phyloP scores from a whole-genome alignment of 2,888 invertebrate species.

The Oligia fasciuncula region DNA sequence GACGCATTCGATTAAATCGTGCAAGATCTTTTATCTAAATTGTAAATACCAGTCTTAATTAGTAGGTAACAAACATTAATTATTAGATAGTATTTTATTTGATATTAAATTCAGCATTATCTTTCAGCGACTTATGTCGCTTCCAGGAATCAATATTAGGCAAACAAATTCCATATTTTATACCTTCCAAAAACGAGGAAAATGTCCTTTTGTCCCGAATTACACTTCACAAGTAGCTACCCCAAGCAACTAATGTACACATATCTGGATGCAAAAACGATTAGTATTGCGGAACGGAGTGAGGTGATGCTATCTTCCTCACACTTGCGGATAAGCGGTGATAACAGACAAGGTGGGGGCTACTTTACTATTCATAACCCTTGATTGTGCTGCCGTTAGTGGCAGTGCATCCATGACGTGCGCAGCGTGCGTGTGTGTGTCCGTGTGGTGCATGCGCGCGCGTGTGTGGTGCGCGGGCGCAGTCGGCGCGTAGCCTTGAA shows the following conservation, averaged over 20 bases:
- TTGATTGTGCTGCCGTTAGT: conserved; percentile 68
- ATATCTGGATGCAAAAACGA: conserved; percentile 67
- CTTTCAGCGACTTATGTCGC: background rate
- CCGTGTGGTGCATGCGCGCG: conserved; percentile 39
- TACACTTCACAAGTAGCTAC: conserved; percentile 52
- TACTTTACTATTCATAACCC: conserved; percentile 67
- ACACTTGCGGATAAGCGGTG: conserved; percentile 32
- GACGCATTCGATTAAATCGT: background rate
- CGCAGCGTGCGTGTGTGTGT: conserved; percentile 55
- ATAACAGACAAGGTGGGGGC: conserved; percentile 58
- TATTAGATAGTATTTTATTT: background rate
- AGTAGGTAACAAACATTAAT: background rate
- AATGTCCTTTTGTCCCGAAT: conserved; percentile 49
- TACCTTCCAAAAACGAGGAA: conserved; percentile 7
- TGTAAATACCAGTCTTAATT: background rate
- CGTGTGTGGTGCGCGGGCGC: conserved; percentile 70
- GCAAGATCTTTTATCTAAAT: background rate
- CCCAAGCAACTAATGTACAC: conserved; percentile 63
- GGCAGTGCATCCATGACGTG: conserved; percentile 63
- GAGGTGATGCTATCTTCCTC: conserved; percentile 53
- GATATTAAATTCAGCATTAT: background rate
- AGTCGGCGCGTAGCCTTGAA: conserved; percentile 80
- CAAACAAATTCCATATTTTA: background rate
- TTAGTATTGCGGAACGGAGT: conserved; percentile 57
- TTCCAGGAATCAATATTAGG: conserved; percentile 4